phyloP scores from a whole-genome alignment of 2,797 vertebrate genomes.

The Pitangus sulphuratus region DNA sequence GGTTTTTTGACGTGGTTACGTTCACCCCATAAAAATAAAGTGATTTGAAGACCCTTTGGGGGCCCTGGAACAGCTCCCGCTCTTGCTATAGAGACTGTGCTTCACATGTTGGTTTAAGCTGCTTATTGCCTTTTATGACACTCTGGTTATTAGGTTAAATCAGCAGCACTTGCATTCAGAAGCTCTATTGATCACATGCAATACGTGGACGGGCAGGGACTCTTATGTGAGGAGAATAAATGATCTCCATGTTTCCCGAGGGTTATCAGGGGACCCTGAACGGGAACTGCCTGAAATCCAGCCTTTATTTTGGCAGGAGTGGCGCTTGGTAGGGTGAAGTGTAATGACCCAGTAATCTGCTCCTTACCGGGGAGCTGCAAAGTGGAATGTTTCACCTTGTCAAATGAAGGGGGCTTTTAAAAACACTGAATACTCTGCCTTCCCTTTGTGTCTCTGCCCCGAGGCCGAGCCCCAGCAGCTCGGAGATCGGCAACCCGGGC shows the following conservation, averaged over 20 bases:
- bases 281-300: constrained; percentile 43
- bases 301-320: constrained; percentile 62
- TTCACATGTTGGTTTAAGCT: neutral
- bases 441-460: neutral
- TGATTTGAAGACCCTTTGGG: constrained; percentile 7
- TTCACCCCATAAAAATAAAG: constrained; percentile 12
- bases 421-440: neutral
- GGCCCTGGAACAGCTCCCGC: neutral
- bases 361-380: constrained; percentile 50
- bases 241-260: constrained; percentile 49
- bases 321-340: neutral
- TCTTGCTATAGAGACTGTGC: neutral
- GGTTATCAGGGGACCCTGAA: constrained; percentile 59
- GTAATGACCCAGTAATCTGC: constrained; percentile 58
- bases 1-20: neutral
- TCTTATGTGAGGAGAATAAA: constrained; percentile 52
- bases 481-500: neutral
- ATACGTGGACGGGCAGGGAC: constrained; percentile 18
- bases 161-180: neutral
- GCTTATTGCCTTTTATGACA: constrained; percentile 2
- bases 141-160: neutral
- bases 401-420: constrained; percentile 49
- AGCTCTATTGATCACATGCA: constrained; percentile 26
- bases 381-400: constrained; percentile 53
- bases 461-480: fast-evolving